Conservation (phyloP, 1,140 invertebrate species). For the Dysdera silvatica region DNA sequence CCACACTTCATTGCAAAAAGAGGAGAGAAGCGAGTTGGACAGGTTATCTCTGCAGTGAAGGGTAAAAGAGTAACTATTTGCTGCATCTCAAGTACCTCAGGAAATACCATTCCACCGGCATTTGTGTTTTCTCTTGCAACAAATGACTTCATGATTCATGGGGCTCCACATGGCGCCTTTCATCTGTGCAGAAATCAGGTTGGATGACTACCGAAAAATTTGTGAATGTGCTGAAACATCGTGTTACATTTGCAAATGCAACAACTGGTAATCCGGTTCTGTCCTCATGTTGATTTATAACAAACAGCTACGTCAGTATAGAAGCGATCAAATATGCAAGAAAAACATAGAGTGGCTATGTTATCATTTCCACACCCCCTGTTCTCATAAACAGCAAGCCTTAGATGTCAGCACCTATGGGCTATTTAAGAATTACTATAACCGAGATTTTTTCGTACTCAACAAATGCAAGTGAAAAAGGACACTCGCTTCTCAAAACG, state of each 20-base stretch:
- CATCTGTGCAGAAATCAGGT: background rate
- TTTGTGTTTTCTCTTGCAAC: background rate
- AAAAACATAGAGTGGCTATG: slow-evolving; percentile 39
- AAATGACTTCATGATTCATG: background rate
- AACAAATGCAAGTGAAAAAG: too few species aligned
- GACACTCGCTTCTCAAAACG: too few species aligned
- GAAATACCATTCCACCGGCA: background rate
- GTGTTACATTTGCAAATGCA: background rate
- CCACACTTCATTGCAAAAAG: background rate
- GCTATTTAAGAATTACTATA: slow-evolving; percentile 47
- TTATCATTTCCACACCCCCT: slow-evolving; percentile 47
- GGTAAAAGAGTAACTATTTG: background rate
- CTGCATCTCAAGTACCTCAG: background rate
- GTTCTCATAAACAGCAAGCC: slow-evolving; percentile 47
- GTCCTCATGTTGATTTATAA: slow-evolving; percentile 30
- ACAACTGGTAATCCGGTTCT: background rate
- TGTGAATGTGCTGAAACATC: background rate
- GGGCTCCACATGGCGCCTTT: background rate
- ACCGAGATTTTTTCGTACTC: too few species aligned
- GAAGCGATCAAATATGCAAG: slow-evolving; percentile 35
- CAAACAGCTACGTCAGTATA: slow-evolving; percentile 36
- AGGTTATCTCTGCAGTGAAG: background rate
- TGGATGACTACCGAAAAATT: background rate
- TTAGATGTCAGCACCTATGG: slow-evolving; percentile 45
- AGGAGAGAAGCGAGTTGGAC: background rate